Conservation (phyloP, 1,140 invertebrate genomes). For the Marisa cornuarietis region DNA sequence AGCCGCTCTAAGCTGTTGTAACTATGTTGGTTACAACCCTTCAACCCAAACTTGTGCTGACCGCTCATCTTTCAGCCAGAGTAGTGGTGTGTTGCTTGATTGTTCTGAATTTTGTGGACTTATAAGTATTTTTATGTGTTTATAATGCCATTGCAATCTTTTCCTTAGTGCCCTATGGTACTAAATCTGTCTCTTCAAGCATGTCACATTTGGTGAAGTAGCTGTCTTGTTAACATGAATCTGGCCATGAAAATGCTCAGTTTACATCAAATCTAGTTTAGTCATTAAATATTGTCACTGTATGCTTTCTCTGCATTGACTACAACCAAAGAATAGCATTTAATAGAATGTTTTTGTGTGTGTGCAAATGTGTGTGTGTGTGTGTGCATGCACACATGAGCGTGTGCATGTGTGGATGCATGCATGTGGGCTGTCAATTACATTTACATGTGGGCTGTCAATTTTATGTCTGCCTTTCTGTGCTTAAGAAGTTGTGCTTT, state of each 20-base stretch:
- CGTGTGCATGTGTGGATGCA: not conserved
- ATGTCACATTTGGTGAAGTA: too few species aligned
- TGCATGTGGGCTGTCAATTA: too few species aligned
- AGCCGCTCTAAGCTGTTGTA: slow-evolving; percentile 57
- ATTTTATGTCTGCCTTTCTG: not conserved
- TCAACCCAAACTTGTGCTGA: slow-evolving; percentile 59
- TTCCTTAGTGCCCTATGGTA: too few species aligned
- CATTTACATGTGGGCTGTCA: not conserved
- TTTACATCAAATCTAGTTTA: too few species aligned
- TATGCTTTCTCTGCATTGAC: too few species aligned
- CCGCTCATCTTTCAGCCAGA: slow-evolving; percentile 31
- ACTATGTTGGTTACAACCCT: slow-evolving; percentile 55
- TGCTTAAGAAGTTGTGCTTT: not conserved
- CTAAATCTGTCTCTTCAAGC: too few species aligned
- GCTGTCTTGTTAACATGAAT: too few species aligned
- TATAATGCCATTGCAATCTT: too few species aligned
- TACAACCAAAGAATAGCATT: too few species aligned
- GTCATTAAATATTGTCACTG: too few species aligned
- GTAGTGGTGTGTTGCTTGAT: slow-evolving; percentile 39
- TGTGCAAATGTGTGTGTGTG: slow-evolving; percentile 5
- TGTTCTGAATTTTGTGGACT: not conserved
- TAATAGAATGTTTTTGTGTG: not conserved
- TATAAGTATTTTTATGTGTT: not conserved
- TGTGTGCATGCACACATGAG: not conserved
- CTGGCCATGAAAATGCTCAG: too few species aligned